Percentiles rank a stretch among this genome's conserved stretches.
Conservation (phyloP, 1,140 invertebrate species). For the Drosophila ohnishii region DNA sequence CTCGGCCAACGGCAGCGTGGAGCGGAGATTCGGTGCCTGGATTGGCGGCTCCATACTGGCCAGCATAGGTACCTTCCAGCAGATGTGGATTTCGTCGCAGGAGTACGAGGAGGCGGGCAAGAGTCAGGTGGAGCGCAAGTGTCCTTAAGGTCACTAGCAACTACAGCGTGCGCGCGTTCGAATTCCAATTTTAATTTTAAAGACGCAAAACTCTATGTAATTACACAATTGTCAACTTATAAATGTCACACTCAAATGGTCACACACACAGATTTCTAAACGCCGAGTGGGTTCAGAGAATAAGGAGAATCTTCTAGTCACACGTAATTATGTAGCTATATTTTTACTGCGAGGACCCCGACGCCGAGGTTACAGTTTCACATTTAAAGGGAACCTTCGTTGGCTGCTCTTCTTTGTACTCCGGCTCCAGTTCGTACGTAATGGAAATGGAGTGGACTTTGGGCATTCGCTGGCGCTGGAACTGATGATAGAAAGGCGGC, state of each 20-base stretch:
- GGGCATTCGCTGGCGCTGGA: constrained; percentile 39
- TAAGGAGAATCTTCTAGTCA: constrained; percentile 7
- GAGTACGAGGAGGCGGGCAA: constrained; percentile 98
- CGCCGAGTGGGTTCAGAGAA: neutral
- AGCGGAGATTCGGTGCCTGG: constrained; percentile 96
- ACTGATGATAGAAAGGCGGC: constrained; percentile 21
- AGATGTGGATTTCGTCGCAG: constrained; percentile 98
- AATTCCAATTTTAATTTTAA: constrained; percentile 64
- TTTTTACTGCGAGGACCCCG: constrained; percentile 26
- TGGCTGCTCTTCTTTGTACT: constrained; percentile 10
- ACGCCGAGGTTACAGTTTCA: constrained; percentile 29
- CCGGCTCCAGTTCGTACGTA: constrained; percentile 60
- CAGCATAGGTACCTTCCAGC: constrained; percentile 97
- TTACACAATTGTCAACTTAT: constrained; percentile 62
- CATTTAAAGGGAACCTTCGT: constrained; percentile 15
- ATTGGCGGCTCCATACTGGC: constrained; percentile 98
- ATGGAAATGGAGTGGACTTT: constrained; percentile 74
- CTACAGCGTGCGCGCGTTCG: constrained; percentile 1
- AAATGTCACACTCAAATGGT: constrained; percentile 27
- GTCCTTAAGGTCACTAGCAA: constrained; percentile 86
- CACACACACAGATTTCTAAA: neutral
- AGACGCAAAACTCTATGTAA: constrained; percentile 56
- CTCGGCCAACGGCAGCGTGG: constrained; percentile 91
- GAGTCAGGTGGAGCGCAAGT: constrained; percentile 95
- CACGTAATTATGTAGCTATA: constrained; percentile 19